Evolutionary conservation across 2,888 invertebrate genomes (phyloP), one percentile per base, ranked within the genome.

Genomic region (Ganaspis brasiliensis): DNA sequence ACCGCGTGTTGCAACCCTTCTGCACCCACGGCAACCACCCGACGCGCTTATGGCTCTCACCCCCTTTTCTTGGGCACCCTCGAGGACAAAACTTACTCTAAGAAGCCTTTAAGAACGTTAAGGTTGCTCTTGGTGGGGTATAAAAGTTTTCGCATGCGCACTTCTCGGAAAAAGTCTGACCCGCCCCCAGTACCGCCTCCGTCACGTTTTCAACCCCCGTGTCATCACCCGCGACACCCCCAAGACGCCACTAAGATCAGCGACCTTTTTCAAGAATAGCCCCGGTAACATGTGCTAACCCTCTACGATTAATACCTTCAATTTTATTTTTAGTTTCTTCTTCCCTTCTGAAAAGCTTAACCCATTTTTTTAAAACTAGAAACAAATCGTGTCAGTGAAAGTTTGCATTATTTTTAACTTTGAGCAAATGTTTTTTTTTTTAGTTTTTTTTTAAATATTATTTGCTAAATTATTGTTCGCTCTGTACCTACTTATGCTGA

Each of bases 81-180:
- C 79, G 79, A 79, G 83, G 88, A 90, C 89, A 91, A 89, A 90
- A 90, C 87, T 91, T 87, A 85, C 85, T 88, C 88, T 89, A 91
- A 91, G 90, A 91, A 91, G 89, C 90, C 88, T 91, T 89, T 90
- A 91, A 91, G 90, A 91, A 91, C 86, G 85, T 78, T 82, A 84
- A 86, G 86, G 85, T 84, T 86, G 84, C 78, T 82, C 80, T 75
- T 86, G 88, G 88, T 86, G 88, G 88, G 88, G 87, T 87, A 88
- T 89, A 89, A 90, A 91, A 90, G 89, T 89, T 79, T 83, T 86
- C 91, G 91, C 91, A 91, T 91, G 91, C 91, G 91, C 91, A 87
- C 85, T 79, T 73, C 76, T 67, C 71, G 81, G 86, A 90, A 91
- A 91, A 91, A 90, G 81, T 91, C 84, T 85, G 91, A 86, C 86